Conservation (phyloP, 2,888 invertebrate genomes). For the Xestia sexstrigata region DNA sequence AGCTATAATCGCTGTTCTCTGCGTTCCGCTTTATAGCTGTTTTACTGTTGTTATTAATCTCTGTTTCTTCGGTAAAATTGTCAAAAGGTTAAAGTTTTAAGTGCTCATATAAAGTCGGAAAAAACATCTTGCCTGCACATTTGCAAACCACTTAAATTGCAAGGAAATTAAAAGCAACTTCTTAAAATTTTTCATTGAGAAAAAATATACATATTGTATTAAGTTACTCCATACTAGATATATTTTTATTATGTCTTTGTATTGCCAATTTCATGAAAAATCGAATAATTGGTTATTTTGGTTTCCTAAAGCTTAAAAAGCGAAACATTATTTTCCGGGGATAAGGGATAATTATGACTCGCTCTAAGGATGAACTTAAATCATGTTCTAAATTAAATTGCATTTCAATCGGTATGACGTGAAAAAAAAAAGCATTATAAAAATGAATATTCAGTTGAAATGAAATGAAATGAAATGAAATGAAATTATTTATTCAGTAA, state of each 20-base stretch:
- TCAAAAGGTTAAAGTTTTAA: not conserved
- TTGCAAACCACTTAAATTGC: not conserved
- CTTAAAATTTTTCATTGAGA: rapidly evolving
- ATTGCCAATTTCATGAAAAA: not conserved
- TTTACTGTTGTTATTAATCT: conserved; percentile 64
- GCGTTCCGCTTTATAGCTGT: conserved; percentile 57
- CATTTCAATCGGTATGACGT: not conserved
- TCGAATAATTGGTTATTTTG: not conserved
- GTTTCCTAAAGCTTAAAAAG: not conserved
- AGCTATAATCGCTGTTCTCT: conserved; percentile 62
- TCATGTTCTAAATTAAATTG: not conserved
- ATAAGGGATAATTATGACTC: not conserved
- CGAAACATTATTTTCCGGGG: not conserved
- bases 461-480: too few species aligned
- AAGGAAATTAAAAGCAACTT: not conserved
- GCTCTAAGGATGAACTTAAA: not conserved
- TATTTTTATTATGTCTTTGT: not conserved
- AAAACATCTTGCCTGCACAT: too few species aligned
- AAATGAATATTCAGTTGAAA: not conserved
- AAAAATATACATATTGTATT: not conserved
- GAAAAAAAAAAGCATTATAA: not conserved
- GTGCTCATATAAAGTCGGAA: not conserved
- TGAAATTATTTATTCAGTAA: too few species aligned
- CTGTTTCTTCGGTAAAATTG: conserved; percentile 28
- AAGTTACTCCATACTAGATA: not conserved